These are phyloP conservation scores for Hystrix cristata DNA, from an alignment of 2,113 vertebrate species.

Conservation along the genomic window DNA sequence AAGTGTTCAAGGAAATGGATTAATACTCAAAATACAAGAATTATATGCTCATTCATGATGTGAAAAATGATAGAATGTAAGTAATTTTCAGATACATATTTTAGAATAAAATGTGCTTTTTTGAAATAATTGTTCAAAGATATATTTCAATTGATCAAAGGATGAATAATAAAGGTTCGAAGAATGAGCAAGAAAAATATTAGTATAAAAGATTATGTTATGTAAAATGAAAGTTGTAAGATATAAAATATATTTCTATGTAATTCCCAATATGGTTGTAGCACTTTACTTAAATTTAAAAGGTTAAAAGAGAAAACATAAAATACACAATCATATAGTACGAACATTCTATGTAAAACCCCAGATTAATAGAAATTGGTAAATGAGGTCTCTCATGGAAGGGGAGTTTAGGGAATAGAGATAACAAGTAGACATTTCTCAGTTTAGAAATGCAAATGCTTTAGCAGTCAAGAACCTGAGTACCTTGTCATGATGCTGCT, in stretches of 20 bases:
- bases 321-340: conserved; percentile 1
- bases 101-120: conserved; percentile 23
- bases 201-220: conserved; percentile 5
- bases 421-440: conserved; percentile 13
- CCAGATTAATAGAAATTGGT: conserved; percentile 35
- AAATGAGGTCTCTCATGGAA: background rate
- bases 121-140: conserved; percentile 37
- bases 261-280: background rate
- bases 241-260: conserved; percentile 46
- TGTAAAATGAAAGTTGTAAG: conserved; percentile 48
- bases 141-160: background rate
- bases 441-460: conserved; percentile 45
- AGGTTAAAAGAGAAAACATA: background rate
- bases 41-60: background rate
- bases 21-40: conserved; percentile 5
- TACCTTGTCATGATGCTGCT: background rate
- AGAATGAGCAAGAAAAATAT: conserved; percentile 34
- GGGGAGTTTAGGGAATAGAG: background rate
- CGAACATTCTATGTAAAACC: conserved; percentile 13
- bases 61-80: background rate
- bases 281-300: conserved; percentile 14
- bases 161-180: conserved; percentile 48
- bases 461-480: conserved; percentile 1
- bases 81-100: conserved; percentile 31
- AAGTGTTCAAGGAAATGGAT: conserved; percentile 9